Percentiles rank a stretch among this genome's conserved stretches.
Conservation (phyloP, 2,797 vertebrate genomes). For the Graptemys geographica region DNA sequence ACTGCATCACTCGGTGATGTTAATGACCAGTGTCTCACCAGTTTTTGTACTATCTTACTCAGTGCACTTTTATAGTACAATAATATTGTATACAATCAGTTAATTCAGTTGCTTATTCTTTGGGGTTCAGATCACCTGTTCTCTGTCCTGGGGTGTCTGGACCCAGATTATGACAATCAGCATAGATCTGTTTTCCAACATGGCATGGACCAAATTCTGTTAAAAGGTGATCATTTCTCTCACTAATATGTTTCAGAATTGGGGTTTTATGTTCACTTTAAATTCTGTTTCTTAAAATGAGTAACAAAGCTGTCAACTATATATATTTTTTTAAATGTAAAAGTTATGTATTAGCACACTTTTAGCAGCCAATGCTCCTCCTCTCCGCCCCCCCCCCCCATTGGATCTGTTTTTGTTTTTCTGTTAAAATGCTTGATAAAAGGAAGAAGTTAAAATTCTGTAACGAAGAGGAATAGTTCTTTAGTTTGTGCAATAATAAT, state of each 20-base stretch:
- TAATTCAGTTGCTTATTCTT: background rate
- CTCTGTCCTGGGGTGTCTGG: background rate
- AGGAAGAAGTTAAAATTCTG: background rate
- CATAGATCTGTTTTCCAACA: fast-evolving
- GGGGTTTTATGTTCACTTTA: background rate
- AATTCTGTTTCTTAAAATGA: background rate
- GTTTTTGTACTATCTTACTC: background rate
- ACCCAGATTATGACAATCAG: fast-evolving
- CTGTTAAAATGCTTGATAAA: background rate
- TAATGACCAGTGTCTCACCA: background rate
- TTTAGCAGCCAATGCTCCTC: background rate
- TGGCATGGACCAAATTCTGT: fast-evolving
- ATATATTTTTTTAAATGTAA: background rate
- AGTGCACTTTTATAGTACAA: background rate
- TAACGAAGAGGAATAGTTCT: background rate
- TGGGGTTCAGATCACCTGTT: background rate
- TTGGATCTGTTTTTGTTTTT: background rate
- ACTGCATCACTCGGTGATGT: background rate
- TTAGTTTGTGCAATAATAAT: background rate
- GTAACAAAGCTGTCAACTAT: background rate
- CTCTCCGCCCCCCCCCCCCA: background rate
- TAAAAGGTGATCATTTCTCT: background rate
- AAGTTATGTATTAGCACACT: background rate
- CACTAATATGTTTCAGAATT: background rate
- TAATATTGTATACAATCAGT: background rate